Conservation (phyloP, 2,888 invertebrate genomes). For the Phragmatobia fuliginosa region DNA sequence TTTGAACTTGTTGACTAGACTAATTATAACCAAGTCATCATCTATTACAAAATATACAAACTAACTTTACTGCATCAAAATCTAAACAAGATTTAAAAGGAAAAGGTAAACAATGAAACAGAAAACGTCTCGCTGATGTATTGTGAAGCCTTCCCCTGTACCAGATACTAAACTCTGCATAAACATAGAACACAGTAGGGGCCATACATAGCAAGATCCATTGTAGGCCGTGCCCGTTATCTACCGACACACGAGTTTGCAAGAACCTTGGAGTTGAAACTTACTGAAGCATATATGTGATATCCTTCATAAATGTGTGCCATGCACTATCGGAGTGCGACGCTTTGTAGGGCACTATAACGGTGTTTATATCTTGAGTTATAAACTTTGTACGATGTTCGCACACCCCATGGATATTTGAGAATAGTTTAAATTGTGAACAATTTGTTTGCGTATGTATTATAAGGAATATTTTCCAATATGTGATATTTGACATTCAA, state of each 20-base stretch:
- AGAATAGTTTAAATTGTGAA: not conserved
- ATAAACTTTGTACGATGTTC: not conserved
- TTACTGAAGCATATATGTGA: slow-evolving; percentile 17
- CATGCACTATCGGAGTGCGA: slow-evolving; percentile 9
- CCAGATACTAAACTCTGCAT: not conserved
- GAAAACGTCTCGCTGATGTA: not conserved
- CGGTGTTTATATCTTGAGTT: slow-evolving; percentile 2
- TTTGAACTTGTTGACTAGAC: no score
- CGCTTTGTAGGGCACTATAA: not conserved
- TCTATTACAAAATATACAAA: no score
- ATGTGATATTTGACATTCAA: no score
- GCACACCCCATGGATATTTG: not conserved
- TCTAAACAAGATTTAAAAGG: not conserved
- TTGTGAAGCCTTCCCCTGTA: not conserved
- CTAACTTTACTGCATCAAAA: not conserved
- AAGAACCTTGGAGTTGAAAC: slow-evolving; percentile 24
- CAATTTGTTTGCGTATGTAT: no score
- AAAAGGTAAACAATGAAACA: not conserved
- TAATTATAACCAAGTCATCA: no score
- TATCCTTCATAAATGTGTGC: slow-evolving; percentile 16
- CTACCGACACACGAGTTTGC: slow-evolving; percentile 23
- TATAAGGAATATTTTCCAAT: no score
- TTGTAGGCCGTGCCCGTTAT: slow-evolving; percentile 24
- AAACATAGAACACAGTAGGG: not conserved
- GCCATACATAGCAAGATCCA: not conserved